Base-by-base conservation (phyloP, 2,113 vertebrate genomes). In the Trogon melanurus region DNA sequence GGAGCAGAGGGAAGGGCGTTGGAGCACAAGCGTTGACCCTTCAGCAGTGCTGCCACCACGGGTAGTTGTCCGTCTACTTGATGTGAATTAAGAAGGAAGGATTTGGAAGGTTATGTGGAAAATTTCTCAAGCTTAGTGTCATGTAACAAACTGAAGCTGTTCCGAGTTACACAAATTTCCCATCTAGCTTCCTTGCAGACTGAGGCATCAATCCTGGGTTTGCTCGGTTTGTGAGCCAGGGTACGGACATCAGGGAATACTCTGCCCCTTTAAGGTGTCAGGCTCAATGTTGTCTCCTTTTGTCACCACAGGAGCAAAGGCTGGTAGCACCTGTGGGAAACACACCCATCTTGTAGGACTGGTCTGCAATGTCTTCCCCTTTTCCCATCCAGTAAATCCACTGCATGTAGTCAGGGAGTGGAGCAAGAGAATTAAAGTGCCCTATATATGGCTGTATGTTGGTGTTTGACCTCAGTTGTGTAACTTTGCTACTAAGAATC, bases 401-500 rank as follows among this genome's bases (percentile, higher is more conserved):
- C 47, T 64, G 56, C 53, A 12, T 64, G 16, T 22, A 41, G 21
- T 14, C 38, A 50, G 29, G 11, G 16, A 79, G 50, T 3, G 34
- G 36, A 71, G 23, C 6, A 57, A 36, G 23, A 17, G 2, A 9
- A 16, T 65, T 45, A 12, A 69, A 32, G 25, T 12, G 64, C n/a
- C 16, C 36, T 17, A 1, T 32, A 15, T 3, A 60, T 26, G 20
- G 14, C 29, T 60, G 16, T 36, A 22, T 38, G 25, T 19, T 90
- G 66, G 67, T 3, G 1, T 26, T 86, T n/a, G 29, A 30, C 17
- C 27, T 78, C 30, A 47, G 11, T 32, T 44, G 16, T 56, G 60
- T 65, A 53, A 44, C 48, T 86, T 80, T 84, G n/a, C 34, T 81
- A 50, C 34, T 88, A 50, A 60, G 54, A 74, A 91, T 60, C n/a